Evolutionary conservation across 2,797 vertebrate species (phyloP), one percentile per base, ranked within the genome.

Genomic region (Sebastes steindachneri): DNA sequence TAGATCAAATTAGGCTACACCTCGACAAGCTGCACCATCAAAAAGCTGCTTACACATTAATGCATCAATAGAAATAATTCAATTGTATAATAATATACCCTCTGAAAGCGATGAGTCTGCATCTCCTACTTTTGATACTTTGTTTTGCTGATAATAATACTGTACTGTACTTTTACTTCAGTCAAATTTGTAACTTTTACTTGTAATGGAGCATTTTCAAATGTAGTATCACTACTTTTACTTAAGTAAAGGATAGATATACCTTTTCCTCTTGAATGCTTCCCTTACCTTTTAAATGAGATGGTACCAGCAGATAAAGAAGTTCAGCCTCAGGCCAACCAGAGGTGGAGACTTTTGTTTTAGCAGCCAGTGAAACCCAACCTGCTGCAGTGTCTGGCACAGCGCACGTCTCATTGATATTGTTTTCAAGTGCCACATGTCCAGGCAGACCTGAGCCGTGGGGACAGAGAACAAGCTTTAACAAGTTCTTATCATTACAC

Each of bases 401-500:
- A 68, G 31, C 37, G 85, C 23, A n/a, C n/a, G 88, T 95, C 86
- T 35, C 82, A 89, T 95, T 86, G 89, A 94, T 90, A 53, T 88
- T 93, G 80, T 88, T 86, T 90, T 88, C 89, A 86, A 77, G 83
- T 82, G 57, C 83, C 74, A 86, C 59, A 31, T 85, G 82, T 90
- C 93, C 75, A 93, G 89, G 89, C 80, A 88, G 15, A n/a, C 37
- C 69, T 86, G 66, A 93, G 86, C 83, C 88, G 89, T 80, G 88
- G 69, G 65, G 72, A 68, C 57, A 75, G 35, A 75, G 64, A 80
- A 60, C 88, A 79, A 82, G 90, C 85, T 95, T 94, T 94, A 88
- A 94, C 87, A 92, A 92, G 91, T 89, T 84, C 92, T 94, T 93
- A 92, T 88, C 87, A 81, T 93, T 94, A 92, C 94, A 94, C 88